phyloP scores from a whole-genome alignment of 2,113 vertebrate genomes.

The Misgurnus anguillicaudatus region DNA sequence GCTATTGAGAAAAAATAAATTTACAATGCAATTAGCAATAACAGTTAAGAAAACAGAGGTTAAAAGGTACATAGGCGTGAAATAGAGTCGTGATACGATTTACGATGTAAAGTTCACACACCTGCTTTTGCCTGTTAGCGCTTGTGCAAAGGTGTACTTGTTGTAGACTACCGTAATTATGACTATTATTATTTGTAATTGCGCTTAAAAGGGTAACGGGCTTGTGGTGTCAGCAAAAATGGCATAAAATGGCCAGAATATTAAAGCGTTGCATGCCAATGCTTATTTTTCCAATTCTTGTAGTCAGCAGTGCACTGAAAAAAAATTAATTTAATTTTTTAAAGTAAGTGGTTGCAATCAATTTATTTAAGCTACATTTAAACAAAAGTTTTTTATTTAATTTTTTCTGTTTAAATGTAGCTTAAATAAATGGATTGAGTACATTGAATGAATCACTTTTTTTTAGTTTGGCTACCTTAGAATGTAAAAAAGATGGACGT shows the following conservation, averaged over 20 bases:
- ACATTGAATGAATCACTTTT: too few relatives aligned
- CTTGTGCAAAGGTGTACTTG: slow-evolving; percentile 16
- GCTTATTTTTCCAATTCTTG: slow-evolving; percentile 1
- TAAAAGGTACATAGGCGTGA: not conserved
- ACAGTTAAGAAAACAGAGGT: not conserved
- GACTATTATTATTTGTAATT: slow-evolving; percentile 40
- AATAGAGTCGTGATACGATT: not conserved
- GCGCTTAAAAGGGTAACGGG: slow-evolving; percentile 5
- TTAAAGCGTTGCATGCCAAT: not conserved
- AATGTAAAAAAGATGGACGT: too few relatives aligned
- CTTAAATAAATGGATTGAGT: too few relatives aligned
- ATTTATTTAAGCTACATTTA: too few relatives aligned
- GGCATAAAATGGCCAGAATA: not conserved
- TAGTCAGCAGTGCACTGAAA: not conserved
- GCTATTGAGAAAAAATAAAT: slow-evolving; percentile 1
- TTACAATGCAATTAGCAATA: slow-evolving; percentile 12
- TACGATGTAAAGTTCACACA: not conserved
- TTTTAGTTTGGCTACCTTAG: too few relatives aligned
- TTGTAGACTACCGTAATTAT: slow-evolving; percentile 52
- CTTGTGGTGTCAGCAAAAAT: not conserved
- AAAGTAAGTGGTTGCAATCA: too few relatives aligned
- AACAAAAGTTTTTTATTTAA: too few relatives aligned
- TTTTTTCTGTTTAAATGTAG: too few relatives aligned
- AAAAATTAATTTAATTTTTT: too few relatives aligned
- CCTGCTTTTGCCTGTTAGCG: not conserved